A percentile compares a stretch with the other conserved stretches of the same genome.
These are phyloP conservation scores for Eurois occulta DNA, from an alignment of 2,888 invertebrate genomes.

Conservation along the genomic window DNA sequence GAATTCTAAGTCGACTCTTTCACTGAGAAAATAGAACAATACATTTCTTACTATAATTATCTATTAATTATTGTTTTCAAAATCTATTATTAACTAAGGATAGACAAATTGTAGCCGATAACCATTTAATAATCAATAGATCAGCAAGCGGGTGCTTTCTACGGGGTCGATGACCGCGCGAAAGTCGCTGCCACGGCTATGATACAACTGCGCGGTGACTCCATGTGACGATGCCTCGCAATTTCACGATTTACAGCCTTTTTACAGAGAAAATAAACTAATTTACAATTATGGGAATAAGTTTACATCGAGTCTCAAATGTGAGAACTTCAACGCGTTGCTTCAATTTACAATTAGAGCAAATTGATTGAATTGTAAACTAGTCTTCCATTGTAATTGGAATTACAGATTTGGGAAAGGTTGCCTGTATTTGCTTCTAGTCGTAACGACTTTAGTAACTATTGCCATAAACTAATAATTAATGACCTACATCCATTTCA, in stretches of 20 bases:
- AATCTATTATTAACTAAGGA: slow-evolving; percentile 49
- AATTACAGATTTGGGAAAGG: neutral
- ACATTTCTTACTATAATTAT: neutral
- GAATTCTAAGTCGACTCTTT: neutral
- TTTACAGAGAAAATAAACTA: slow-evolving; percentile 14
- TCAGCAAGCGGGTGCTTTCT: slow-evolving; percentile 74
- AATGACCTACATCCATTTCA: neutral
- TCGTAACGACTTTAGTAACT: neutral
- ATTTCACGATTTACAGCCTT: slow-evolving; percentile 41
- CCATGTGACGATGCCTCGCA: slow-evolving; percentile 49
- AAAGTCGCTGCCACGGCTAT: slow-evolving; percentile 69
- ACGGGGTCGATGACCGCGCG: slow-evolving; percentile 77
- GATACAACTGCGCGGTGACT: slow-evolving; percentile 65
- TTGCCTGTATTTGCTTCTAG: neutral
- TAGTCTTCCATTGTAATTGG: neutral
- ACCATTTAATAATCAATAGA: slow-evolving; percentile 65
- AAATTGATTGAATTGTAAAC: neutral
- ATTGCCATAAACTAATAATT: neutral
- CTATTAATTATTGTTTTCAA: neutral
- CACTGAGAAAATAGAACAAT: neutral
- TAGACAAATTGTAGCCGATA: slow-evolving; percentile 50
- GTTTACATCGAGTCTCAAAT: neutral
- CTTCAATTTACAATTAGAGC: slow-evolving; percentile 8
- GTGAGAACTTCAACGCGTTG: slow-evolving; percentile 51
- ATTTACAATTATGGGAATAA: neutral